Evolutionary conservation across 2,113 vertebrate species (phyloP).

Genomic region (Lethenteron reissneri): DNA sequence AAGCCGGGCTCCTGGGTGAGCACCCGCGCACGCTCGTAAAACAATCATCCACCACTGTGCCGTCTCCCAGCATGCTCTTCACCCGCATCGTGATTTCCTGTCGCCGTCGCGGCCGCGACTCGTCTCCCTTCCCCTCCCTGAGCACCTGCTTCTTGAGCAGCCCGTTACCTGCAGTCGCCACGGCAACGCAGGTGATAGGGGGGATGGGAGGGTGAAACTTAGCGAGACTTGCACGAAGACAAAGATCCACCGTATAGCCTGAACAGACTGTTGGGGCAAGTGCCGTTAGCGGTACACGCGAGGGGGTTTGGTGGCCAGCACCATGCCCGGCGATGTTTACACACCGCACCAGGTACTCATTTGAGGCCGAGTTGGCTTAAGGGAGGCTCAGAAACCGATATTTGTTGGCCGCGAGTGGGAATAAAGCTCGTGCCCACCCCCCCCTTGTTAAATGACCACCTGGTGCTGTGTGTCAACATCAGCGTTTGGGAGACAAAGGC

Average conservation of each 20-base stretch:
- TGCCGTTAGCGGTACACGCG: neutral
- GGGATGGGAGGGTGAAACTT: too few relatives aligned
- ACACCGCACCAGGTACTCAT: too few relatives aligned
- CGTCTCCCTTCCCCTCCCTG: slow-evolving; percentile 27
- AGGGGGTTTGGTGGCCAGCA: neutral
- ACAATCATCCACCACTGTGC: slow-evolving; percentile 26
- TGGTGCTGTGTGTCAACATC: too few relatives aligned
- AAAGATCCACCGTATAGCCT: neutral
- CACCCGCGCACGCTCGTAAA: neutral
- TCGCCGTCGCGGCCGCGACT: slow-evolving; percentile 43
- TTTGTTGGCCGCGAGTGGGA: too few relatives aligned
- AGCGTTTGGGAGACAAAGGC: too few relatives aligned
- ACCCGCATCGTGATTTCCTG: slow-evolving; percentile 51
- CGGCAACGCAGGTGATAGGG: too few relatives aligned
- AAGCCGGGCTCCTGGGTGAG: slow-evolving; percentile 62
- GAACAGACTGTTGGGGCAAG: neutral
- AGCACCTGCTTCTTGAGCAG: slow-evolving; percentile 63
- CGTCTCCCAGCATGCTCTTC: slow-evolving; percentile 32
- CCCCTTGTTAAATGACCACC: too few relatives aligned
- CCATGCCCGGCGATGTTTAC: neutral
- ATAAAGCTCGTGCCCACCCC: too few relatives aligned
- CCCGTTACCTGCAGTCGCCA: slow-evolving; percentile 32
- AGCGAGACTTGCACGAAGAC: too few relatives aligned
- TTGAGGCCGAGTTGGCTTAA: too few relatives aligned
- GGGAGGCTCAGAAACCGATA: too few relatives aligned